Conservation (phyloP, 2,888 invertebrate species). For the Athetis lepigone region DNA sequence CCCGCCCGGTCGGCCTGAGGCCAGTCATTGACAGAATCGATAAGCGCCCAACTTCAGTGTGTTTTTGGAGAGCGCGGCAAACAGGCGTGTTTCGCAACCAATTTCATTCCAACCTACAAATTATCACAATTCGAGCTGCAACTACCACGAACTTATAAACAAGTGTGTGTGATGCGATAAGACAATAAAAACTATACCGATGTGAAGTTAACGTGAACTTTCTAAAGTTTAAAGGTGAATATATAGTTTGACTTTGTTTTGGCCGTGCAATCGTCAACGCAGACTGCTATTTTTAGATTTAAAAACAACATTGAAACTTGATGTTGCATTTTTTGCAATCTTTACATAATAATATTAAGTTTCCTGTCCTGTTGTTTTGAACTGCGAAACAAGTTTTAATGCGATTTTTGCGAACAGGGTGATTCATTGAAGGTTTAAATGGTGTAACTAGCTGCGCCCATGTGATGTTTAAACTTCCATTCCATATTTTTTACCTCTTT, state of each 20-base stretch:
- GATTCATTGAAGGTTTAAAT: too few species aligned
- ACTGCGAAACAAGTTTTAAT: too few species aligned
- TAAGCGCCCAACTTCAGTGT: slow-evolving; percentile 12
- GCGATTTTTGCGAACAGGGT: too few species aligned
- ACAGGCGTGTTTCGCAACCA: slow-evolving; percentile 15
- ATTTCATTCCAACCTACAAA: too few species aligned
- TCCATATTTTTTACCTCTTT: too few species aligned
- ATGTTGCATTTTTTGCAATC: too few species aligned
- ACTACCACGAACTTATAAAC: neutral
- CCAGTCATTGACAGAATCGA: neutral
- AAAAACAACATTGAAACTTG: neutral
- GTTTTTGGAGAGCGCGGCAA: slow-evolving; percentile 2
- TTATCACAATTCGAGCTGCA: neutral
- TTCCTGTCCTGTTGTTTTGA: too few species aligned
- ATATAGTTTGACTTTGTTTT: neutral
- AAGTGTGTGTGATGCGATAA: neutral
- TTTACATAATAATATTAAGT: too few species aligned
- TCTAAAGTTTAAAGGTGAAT: slow-evolving; percentile 16
- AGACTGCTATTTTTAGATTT: slow-evolving; percentile 36
- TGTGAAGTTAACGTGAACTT: neutral
- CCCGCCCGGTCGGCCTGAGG: slow-evolving; percentile 16
- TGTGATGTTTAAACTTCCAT: too few species aligned
- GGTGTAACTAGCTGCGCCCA: too few species aligned
- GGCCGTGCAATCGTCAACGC: neutral
- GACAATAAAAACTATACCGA: neutral